Evolutionary conservation across 2,888 invertebrate genomes (phyloP).

Genomic region (Gonocerus acuteangulatus): DNA sequence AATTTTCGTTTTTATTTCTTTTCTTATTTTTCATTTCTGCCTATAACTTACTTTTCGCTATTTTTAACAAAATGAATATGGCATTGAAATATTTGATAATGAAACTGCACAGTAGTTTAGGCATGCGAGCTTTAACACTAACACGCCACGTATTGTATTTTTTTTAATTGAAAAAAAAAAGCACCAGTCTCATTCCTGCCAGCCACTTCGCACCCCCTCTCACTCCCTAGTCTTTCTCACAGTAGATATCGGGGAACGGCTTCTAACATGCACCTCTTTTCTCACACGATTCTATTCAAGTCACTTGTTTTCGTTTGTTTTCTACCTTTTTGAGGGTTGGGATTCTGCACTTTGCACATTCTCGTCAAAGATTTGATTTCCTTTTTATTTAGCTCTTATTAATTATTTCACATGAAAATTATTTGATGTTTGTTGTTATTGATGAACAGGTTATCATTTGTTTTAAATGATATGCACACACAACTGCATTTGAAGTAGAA

Average conservation of each 20-base stretch:
- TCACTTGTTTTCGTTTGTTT: constrained; percentile 14
- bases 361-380: no score
- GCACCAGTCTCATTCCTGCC: constrained; percentile 18
- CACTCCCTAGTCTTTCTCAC: constrained; percentile 24
- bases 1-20: no score
- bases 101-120: constrained; percentile 19
- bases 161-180: background rate
- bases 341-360: no score
- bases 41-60: no score
- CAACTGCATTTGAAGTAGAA: no score
- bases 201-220: constrained; percentile 22
- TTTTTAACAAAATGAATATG: no score
- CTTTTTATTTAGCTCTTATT: no score
- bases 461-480: no score
- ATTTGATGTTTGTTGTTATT: no score
- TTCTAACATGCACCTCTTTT: constrained; percentile 26
- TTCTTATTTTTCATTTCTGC: no score
- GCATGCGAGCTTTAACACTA: constrained; percentile 22
- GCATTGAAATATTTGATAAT: constrained; percentile 19
- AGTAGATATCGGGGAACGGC: constrained; percentile 19
- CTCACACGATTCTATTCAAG: constrained; percentile 17
- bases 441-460: no score
- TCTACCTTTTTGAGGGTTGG: background rate
- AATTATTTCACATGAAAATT: no score
- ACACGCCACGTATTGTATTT: constrained; percentile 20